Conservation (phyloP, 2,113 vertebrate species). For the pig (Sus scrofa) region T2T-Sscrofa CM000820.6:124006001-124006500, state of each 20-base stretch:
- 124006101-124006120: too few relatives aligned
- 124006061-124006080: background rate
- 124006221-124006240: too few relatives aligned
- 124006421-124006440: slow-evolving; percentile 54
- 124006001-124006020: background rate
- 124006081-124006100: background rate
- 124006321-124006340: too few relatives aligned
- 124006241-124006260: too few relatives aligned
- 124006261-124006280: too few relatives aligned
- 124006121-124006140: too few relatives aligned
- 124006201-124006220: too few relatives aligned
- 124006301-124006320: too few relatives aligned
- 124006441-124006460: slow-evolving; percentile 23
- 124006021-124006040: background rate
- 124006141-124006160: too few relatives aligned
- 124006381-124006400: slow-evolving; percentile 31
- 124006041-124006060: slow-evolving; percentile 33
- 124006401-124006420: slow-evolving; percentile 45
- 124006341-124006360: background rate
- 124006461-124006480: slow-evolving; percentile 31
- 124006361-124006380: background rate
- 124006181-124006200: too few relatives aligned
- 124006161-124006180: too few relatives aligned
- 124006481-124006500: background rate
- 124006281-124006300: too few relatives aligned